phyloP scores from a whole-genome alignment of 2,888 invertebrate species.

The Orthosia incerta region DNA sequence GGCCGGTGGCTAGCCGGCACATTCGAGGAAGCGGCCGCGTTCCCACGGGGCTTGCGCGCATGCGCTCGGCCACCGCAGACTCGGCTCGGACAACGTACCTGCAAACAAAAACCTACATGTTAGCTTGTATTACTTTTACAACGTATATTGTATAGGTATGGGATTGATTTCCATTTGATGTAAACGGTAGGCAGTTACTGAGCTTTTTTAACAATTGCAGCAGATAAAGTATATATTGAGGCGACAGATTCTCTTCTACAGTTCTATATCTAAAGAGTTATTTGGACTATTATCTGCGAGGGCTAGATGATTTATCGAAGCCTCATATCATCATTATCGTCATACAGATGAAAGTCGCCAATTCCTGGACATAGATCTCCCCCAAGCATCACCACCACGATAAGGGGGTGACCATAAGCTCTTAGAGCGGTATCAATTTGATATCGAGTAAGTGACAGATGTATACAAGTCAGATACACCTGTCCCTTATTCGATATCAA shows the following conservation, averaged over 20 bases:
- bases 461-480: too few relatives aligned
- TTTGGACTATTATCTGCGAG: not conserved
- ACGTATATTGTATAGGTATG: constrained; percentile 17
- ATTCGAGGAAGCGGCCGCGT: constrained; percentile 72
- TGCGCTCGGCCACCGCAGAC: constrained; percentile 61
- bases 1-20: constrained; percentile 61
- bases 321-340: not conserved
- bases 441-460: too few relatives aligned
- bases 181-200: constrained; percentile 12
- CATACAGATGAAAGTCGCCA: not conserved
- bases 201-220: not conserved
- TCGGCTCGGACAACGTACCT: constrained; percentile 65
- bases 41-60: constrained; percentile 74
- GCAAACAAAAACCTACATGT: constrained; percentile 64
- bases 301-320: not conserved
- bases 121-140: constrained; percentile 51
- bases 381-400: not conserved
- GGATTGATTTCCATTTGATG: constrained; percentile 38
- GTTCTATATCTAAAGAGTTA: not conserved
- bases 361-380: not conserved
- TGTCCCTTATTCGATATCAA: too few relatives aligned
- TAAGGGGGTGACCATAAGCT: too few relatives aligned
- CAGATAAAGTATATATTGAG: not conserved
- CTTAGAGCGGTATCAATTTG: too few relatives aligned
- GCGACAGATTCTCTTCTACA: not conserved